These are phyloP conservation scores for Scaeva pyrastri DNA, from an alignment of 2,888 invertebrate genomes.

Conservation along the genomic window DNA sequence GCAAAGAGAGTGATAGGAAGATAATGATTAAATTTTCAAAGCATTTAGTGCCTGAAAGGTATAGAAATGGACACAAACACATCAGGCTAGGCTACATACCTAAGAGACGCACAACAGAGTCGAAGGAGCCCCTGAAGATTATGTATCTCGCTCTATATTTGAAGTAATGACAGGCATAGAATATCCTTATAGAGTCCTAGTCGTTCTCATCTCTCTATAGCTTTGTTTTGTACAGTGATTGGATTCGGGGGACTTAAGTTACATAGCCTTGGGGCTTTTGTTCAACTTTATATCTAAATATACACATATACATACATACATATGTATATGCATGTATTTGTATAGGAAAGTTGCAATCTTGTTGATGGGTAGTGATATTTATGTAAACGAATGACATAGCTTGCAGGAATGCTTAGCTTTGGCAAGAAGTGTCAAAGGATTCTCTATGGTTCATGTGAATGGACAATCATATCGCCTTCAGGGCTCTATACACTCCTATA, in stretches of 20 bases:
- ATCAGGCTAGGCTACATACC: no score
- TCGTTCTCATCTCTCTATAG: slow-evolving; percentile 9
- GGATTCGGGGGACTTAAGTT: slow-evolving; percentile 62
- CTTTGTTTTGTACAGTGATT: slow-evolving; percentile 61
- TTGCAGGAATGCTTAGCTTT: slow-evolving; percentile 35
- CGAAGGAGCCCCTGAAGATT: slow-evolving; percentile 34
- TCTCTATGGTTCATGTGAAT: slow-evolving; percentile 14
- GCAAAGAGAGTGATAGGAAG: slow-evolving; percentile 30
- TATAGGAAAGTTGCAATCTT: slow-evolving; percentile 46
- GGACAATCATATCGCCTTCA: slow-evolving; percentile 2
- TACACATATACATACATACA: neutral
- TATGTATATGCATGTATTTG: no score
- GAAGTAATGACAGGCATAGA: slow-evolving; percentile 34
- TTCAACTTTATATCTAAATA: neutral
- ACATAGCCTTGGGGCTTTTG: slow-evolving; percentile 43
- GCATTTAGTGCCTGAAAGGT: slow-evolving; percentile 68
- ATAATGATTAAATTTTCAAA: slow-evolving; percentile 75
- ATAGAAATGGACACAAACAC: slow-evolving; percentile 26
- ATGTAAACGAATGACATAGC: slow-evolving; percentile 54
- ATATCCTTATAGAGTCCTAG: slow-evolving; percentile 29
- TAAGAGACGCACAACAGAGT: neutral
- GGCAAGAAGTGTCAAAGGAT: slow-evolving; percentile 40
- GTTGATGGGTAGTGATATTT: slow-evolving; percentile 54
- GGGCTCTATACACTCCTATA: no score
- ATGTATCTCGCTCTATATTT: slow-evolving; percentile 49